Base-by-base conservation (phyloP, 1,140 invertebrate species). In the Drosophila sucinea region DNA sequence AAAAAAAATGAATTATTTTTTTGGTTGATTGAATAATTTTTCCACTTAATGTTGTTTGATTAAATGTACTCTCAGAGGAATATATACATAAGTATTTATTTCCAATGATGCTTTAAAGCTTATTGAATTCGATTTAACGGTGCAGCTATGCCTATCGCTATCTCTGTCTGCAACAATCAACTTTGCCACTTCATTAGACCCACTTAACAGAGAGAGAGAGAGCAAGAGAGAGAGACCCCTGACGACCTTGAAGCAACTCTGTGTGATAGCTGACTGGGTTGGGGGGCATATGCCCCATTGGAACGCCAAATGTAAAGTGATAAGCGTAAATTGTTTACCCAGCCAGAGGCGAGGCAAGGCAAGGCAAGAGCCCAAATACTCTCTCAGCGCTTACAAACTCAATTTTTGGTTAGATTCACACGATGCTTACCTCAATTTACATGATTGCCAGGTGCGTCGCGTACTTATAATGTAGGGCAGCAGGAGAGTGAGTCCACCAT, bases 381-480 rank as follows among this genome's bases (percentile, higher is more conserved):
- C n/a, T 54, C 3, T 11, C 27, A 32, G 11, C 23, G 55, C 55
- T 17, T 7, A 57, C 10, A 32, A 32, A 17, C 29, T 56, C 29
- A 30, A n/a, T 32, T 55, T 55, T 55, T 56, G 54, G 11, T n/a
- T 23, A 33, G 55, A 57, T 57, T 57, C 55, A 57, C 55, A 57
- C 55, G 55, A 11, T 17, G 44, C 77, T 81, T 64, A 92, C 91
- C 98, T 94, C 56, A 99, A 93, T 92, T 97, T 97, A 89, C 97
- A 97, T 68, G 95, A 95, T 55, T 95, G 94, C 97, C 97, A 99
- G 90, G 96, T 96, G 32, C 95, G 94, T 70, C 97, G 94, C 5
- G 96, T 98, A 54, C 96, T 97, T 61, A 99, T 95, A 55, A 99
- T 97, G 86, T 98, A 98, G 0, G 98, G 97, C 60, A 97, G 92